Evolutionary conservation across 2,888 invertebrate genomes (phyloP).

Genomic region (Nipponacmea schrenckii): DNA sequence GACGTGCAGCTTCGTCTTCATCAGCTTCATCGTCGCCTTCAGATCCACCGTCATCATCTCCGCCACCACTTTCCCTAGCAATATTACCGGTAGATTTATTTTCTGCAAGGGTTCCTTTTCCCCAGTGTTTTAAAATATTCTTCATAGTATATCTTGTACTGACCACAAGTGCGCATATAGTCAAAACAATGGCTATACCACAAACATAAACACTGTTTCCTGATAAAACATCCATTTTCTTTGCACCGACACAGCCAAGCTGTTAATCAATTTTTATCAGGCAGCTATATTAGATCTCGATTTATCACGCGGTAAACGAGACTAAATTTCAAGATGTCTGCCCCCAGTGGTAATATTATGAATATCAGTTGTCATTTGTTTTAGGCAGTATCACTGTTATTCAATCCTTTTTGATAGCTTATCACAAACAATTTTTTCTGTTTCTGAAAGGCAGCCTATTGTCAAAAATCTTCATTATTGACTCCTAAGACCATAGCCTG

Average conservation of each 20-base stretch:
- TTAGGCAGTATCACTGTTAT: no score
- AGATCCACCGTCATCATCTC: slow-evolving; percentile 11
- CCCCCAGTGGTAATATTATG: slow-evolving; percentile 30
- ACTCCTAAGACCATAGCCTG: no score
- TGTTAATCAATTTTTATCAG: not conserved
- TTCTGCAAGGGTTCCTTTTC: slow-evolving; percentile 24
- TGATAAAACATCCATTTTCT: slow-evolving; percentile 13
- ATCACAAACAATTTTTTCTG: no score
- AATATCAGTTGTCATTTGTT: not conserved
- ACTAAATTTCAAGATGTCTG: slow-evolving; percentile 36
- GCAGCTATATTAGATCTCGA: not conserved
- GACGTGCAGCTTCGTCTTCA: not conserved
- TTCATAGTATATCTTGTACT: slow-evolving; percentile 37
- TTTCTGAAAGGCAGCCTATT: no score
- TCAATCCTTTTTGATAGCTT: no score
- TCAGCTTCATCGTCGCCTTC: slow-evolving; percentile 11
- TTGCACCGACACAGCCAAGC: not conserved
- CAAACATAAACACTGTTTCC: slow-evolving; percentile 1
- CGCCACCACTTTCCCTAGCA: not conserved
- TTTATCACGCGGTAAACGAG: not conserved
- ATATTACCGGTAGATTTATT: not conserved
- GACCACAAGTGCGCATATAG: slow-evolving; percentile 32
- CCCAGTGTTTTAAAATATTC: slow-evolving; percentile 39
- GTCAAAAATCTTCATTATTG: no score
- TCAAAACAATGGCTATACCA: slow-evolving; percentile 24